phyloP scores from a whole-genome alignment of 2,888 invertebrate species.

The Plebejus melissa region DNA sequence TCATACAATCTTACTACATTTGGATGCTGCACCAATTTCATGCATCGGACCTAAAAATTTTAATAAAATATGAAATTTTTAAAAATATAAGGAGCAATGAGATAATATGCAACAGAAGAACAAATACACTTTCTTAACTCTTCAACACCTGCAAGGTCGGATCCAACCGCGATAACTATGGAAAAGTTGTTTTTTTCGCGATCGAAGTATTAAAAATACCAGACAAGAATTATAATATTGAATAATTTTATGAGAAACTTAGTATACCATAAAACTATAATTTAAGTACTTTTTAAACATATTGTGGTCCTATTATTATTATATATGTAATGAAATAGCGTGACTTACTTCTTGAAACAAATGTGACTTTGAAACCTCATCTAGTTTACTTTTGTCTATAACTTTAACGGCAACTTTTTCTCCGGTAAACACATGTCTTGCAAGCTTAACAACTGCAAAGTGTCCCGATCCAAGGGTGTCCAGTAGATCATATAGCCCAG shows the following conservation, averaged over 20 bases:
- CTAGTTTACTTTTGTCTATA: conserved; percentile 98
- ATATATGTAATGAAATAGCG: conserved; percentile 14
- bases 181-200: too few species aligned
- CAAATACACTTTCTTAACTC: too few species aligned
- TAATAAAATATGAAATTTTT: background rate
- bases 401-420: conserved; percentile 99
- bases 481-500: conserved; percentile 97
- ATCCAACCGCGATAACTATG: too few species aligned
- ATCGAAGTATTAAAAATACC: too few species aligned
- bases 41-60: conserved; percentile 88
- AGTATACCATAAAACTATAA: too few species aligned
- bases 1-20: conserved; percentile 99
- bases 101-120: too few species aligned
- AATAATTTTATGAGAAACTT: too few species aligned
- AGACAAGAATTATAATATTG: too few species aligned
- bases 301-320: too few species aligned
- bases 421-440: conserved; percentile 98
- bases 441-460: conserved; percentile 98
- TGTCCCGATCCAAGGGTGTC: conserved; percentile 98
- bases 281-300: too few species aligned
- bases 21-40: conserved; percentile 99
- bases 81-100: background rate
- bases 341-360: conserved; percentile 92
- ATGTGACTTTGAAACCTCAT: conserved; percentile 96
- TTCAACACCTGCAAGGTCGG: too few species aligned